A percentile compares a stretch with the other conserved stretches of the same genome.
Evolutionary conservation across 2,888 invertebrate species (phyloP).

Genomic region (Agrypnus murinus): DNA sequence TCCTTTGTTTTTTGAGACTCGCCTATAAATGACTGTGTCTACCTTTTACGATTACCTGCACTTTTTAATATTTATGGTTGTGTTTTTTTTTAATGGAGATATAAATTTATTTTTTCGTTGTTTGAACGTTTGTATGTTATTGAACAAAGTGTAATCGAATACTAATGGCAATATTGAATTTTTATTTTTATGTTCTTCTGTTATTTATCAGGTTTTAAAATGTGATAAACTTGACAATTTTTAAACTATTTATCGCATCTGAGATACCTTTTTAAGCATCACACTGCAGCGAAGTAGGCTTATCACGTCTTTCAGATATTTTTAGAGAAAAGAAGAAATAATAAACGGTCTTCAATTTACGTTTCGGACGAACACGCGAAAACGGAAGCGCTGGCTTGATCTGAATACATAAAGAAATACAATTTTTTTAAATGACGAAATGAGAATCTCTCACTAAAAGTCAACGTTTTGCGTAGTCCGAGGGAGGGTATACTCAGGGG

Average conservation of each 20-base stretch:
- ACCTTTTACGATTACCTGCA: conserved; percentile 60
- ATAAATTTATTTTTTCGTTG: conserved; percentile 58
- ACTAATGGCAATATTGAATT: conserved; percentile 64
- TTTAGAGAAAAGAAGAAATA: conserved; percentile 40
- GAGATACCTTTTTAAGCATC: conserved; percentile 61
- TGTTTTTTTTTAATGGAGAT: conserved; percentile 59
- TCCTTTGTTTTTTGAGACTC: conserved; percentile 61
- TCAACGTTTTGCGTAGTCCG: conserved; percentile 40
- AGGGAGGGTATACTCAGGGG: conserved; percentile 72
- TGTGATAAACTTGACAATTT: conserved; percentile 69
- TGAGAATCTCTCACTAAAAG: conserved; percentile 45
- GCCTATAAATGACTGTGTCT: conserved; percentile 57
- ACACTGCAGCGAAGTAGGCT: conserved; percentile 50
- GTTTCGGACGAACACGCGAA: conserved; percentile 38
- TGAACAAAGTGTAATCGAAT: conserved; percentile 53
- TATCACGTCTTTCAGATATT: conserved; percentile 60
- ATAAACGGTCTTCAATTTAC: conserved; percentile 54
- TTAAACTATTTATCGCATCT: conserved; percentile 62
- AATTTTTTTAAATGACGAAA: conserved; percentile 24
- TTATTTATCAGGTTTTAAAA: conserved; percentile 59
- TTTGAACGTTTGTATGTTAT: conserved; percentile 52
- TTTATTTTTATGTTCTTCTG: conserved; percentile 56
- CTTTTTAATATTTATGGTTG: conserved; percentile 61
- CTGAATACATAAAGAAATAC: conserved; percentile 35
- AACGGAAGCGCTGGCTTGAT: conserved; percentile 42